Conservation (phyloP, 2,113 vertebrate genomes). For the Myotis yumanensis region DNA sequence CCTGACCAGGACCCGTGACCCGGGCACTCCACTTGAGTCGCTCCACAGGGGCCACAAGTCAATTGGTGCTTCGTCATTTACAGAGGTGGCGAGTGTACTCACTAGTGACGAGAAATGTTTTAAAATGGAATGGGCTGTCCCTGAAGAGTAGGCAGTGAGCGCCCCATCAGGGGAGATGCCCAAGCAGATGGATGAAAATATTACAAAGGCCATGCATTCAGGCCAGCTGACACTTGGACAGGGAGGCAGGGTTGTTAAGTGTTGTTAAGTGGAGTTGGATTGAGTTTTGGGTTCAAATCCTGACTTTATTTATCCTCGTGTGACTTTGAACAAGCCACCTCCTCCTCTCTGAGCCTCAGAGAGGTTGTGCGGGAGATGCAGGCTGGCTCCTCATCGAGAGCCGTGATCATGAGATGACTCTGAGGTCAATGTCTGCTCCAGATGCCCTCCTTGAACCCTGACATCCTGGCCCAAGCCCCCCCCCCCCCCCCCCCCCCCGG, state of each 20-base stretch:
- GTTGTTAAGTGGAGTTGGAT: not conserved
- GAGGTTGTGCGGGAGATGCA: not conserved
- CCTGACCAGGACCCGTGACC: fast-evolving
- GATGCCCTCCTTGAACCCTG: not conserved
- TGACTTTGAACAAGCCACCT: not conserved
- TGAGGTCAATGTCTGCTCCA: not conserved
- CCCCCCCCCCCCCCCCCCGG: too few species aligned
- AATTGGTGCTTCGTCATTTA: fast-evolving
- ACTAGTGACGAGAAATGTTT: not conserved
- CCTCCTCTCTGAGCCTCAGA: not conserved
- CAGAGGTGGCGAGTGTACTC: not conserved
- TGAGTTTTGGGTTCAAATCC: not conserved
- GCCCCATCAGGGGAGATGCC: not conserved
- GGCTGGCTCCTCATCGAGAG: not conserved
- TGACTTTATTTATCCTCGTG: not conserved
- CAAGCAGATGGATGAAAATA: not conserved
- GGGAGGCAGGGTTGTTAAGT: not conserved
- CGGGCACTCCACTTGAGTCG: not conserved
- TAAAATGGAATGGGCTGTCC: not conserved
- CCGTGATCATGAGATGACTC: not conserved
- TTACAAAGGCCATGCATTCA: not conserved
- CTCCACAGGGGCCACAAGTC: not conserved
- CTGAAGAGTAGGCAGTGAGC: not conserved
- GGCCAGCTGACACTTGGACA: not conserved
- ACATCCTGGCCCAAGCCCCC: not conserved